phyloP scores from a whole-genome alignment of 2,797 vertebrate genomes.

The Crocodylus rhombifer region DNA sequence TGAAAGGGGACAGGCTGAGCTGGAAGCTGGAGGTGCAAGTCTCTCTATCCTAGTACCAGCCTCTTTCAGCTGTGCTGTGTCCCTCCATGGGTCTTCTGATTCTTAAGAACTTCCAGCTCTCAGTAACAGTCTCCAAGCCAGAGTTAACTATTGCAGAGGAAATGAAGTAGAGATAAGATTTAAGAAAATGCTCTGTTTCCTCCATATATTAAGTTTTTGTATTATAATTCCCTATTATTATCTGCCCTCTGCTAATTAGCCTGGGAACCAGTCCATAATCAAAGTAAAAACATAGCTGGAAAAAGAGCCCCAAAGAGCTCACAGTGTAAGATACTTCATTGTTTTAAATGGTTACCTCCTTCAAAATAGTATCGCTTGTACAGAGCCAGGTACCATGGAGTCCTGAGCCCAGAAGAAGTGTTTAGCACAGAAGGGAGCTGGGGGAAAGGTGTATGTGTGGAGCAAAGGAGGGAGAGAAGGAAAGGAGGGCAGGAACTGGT shows the following conservation, averaged over 20 bases:
- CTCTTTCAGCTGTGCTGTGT: neutral
- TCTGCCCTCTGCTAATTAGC: too few species aligned
- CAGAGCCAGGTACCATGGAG: neutral
- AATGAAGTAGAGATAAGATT: neutral
- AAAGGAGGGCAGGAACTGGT: neutral
- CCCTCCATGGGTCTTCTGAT: neutral
- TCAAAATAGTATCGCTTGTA: too few species aligned
- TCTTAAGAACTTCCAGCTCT: neutral
- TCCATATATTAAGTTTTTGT: neutral
- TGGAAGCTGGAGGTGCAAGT: neutral
- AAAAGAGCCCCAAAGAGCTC: too few species aligned
- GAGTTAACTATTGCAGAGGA: neutral
- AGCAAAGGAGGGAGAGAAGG: rapidly evolving
- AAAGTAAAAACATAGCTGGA: too few species aligned
- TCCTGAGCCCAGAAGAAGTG: rapidly evolving
- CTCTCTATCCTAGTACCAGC: neutral
- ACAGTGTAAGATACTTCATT: too few species aligned
- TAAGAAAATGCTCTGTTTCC: neutral
- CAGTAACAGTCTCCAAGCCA: neutral
- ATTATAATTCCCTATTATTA: neutral
- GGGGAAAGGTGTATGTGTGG: rapidly evolving
- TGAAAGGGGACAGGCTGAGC: neutral
- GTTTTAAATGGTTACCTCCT: too few species aligned
- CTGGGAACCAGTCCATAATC: too few species aligned
- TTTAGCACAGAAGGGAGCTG: neutral